Conservation (phyloP, 2,113 vertebrate species). For the Salvelinus namaycush region DNA sequence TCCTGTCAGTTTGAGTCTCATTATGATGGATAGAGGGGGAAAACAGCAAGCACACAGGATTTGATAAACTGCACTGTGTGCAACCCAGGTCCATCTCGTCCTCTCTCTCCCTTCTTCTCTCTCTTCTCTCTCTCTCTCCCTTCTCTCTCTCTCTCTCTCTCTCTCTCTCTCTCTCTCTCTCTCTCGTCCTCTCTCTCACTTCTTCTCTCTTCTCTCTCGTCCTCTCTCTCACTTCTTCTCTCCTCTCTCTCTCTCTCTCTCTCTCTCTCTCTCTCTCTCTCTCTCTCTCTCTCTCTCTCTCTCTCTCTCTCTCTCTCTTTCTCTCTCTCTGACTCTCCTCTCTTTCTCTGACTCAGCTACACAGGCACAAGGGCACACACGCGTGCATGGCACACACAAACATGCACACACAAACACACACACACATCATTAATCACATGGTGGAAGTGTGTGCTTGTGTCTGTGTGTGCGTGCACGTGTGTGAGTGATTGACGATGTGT, state of each 20-base stretch:
- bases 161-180: no score
- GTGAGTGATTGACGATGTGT: neutral
- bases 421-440: neutral
- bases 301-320: no score
- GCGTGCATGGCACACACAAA: neutral
- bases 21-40: constrained; percentile 11
- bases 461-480: neutral
- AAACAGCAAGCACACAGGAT: constrained; percentile 15
- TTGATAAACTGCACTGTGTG: constrained; percentile 6
- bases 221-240: no score
- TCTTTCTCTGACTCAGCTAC: no score
- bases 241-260: no score
- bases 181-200: no score
- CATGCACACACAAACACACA: neutral
- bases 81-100: neutral
- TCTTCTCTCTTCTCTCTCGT: no score
- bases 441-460: neutral
- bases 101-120: neutral
- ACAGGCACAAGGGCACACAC: neutral
- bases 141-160: no score
- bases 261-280: neutral
- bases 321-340: no score
- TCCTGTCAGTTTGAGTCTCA: neutral
- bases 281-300: no score
- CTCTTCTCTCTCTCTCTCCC: no score